Evolutionary conservation across 1,140 invertebrate species (phyloP).

Genomic region (Drosophila ercepeae): DNA sequence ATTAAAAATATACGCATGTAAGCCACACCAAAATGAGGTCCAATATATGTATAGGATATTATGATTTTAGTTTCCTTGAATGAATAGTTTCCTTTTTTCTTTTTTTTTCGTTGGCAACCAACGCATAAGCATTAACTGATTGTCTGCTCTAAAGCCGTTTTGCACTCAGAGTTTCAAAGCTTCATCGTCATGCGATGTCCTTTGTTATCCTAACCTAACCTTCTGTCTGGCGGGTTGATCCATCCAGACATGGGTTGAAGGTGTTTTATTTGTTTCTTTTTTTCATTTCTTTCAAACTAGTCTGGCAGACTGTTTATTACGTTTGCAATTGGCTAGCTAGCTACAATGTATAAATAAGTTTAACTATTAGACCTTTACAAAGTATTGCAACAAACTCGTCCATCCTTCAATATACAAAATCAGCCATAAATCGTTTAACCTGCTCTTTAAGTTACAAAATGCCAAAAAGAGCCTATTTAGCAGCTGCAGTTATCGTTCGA

Average conservation of each 20-base stretch:
- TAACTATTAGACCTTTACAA: conserved; percentile 76
- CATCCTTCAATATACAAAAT: conserved; percentile 55
- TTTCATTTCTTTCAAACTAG: too few species aligned
- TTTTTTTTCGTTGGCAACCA: conserved; percentile 12
- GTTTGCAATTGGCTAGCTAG: conserved; percentile 72
- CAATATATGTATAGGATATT: conserved; percentile 17
- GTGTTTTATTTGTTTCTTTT: background rate
- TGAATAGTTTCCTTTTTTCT: conserved; percentile 16
- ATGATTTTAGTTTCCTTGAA: conserved; percentile 6
- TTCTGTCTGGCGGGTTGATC: background rate
- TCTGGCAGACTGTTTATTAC: conserved; percentile 18
- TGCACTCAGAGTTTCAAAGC: conserved; percentile 67
- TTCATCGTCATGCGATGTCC: conserved; percentile 31
- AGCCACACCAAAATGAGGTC: conserved; percentile 40
- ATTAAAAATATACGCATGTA: conserved; percentile 28
- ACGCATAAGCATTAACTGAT: conserved; percentile 53
- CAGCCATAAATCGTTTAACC: conserved; percentile 76
- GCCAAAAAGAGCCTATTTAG: conserved; percentile 48
- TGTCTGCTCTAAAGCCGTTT: conserved; percentile 61
- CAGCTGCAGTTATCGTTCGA: conserved; percentile 63
- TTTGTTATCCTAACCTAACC: conserved; percentile 19
- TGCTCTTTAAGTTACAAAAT: conserved; percentile 70
- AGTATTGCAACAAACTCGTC: conserved; percentile 70
- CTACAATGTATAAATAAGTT: conserved; percentile 66
- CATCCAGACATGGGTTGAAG: background rate